Percentiles rank a stretch among this genome's conserved stretches.
Evolutionary conservation across 2,797 vertebrate species (phyloP).

Genomic region (Cirrhinus molitorella): DNA sequence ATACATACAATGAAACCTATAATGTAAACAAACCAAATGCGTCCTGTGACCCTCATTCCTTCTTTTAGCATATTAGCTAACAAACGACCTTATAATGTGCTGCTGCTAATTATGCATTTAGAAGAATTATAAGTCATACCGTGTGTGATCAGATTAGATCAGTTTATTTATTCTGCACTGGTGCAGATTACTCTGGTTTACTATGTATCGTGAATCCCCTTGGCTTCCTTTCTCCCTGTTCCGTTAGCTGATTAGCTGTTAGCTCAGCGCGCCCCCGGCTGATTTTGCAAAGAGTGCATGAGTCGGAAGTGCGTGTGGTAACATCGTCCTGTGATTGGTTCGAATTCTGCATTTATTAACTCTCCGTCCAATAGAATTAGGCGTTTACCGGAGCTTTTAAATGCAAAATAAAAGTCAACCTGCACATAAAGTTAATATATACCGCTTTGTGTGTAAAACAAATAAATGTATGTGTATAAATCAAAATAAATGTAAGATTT

Average conservation of each 20-base stretch:
- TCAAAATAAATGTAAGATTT: background rate
- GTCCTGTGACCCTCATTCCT: slow-evolving; percentile 26
- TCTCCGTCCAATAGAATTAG: background rate
- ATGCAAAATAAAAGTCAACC: slow-evolving; percentile 11
- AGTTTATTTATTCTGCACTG: background rate
- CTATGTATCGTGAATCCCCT: background rate
- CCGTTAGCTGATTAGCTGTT: slow-evolving; percentile 20
- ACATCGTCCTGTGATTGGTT: slow-evolving; percentile 19
- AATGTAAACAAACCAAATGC: slow-evolving; percentile 20
- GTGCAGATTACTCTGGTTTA: slow-evolving; percentile 4
- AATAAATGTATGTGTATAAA: background rate
- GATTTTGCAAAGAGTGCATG: background rate
- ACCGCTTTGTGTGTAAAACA: background rate
- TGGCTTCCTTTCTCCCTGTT: background rate
- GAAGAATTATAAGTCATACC: background rate
- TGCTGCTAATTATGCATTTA: background rate
- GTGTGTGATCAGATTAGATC: slow-evolving; percentile 5
- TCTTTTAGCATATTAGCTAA: slow-evolving; percentile 38
- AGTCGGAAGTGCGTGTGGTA: background rate
- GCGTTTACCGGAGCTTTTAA: background rate
- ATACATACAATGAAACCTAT: background rate
- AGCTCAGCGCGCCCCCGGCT: slow-evolving; percentile 26
- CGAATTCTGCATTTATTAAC: background rate
- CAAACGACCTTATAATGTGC: slow-evolving; percentile 21
- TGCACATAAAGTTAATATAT: background rate